These are phyloP conservation scores for Sakesphorus luctuosus DNA, from an alignment of 2,113 vertebrate genomes.

Conservation along the genomic window DNA sequence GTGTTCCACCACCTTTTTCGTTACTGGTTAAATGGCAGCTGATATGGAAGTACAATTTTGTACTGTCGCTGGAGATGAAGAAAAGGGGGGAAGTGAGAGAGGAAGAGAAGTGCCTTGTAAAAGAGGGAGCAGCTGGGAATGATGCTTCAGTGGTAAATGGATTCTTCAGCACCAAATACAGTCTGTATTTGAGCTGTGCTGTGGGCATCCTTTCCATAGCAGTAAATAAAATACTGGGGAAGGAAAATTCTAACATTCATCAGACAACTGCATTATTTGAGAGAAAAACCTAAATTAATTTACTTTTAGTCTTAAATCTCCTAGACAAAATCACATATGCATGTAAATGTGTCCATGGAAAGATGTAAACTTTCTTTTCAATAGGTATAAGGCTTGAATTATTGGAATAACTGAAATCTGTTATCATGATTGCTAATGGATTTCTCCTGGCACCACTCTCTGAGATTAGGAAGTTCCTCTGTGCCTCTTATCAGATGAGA, in stretches of 20 bases:
- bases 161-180: neutral
- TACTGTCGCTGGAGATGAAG: neutral
- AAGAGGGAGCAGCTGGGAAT: neutral
- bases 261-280: neutral
- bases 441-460: neutral
- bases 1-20: neutral
- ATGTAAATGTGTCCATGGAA: neutral
- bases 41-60: neutral
- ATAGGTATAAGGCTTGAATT: neutral
- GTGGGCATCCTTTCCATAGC: neutral
- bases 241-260: neutral
- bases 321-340: neutral
- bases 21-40: neutral
- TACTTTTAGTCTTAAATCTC: neutral
- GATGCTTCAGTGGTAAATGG: neutral
- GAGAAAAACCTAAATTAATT: neutral
- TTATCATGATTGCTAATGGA: neutral
- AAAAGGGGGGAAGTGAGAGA: neutral
- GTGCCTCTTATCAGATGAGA: neutral
- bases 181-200: neutral
- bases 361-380: neutral
- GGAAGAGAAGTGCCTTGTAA: neutral
- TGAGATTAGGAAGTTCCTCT: neutral
- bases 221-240: neutral
- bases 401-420: neutral